Conservation (phyloP, 2,113 vertebrate species). For the Myotis lucifugus region DNA sequence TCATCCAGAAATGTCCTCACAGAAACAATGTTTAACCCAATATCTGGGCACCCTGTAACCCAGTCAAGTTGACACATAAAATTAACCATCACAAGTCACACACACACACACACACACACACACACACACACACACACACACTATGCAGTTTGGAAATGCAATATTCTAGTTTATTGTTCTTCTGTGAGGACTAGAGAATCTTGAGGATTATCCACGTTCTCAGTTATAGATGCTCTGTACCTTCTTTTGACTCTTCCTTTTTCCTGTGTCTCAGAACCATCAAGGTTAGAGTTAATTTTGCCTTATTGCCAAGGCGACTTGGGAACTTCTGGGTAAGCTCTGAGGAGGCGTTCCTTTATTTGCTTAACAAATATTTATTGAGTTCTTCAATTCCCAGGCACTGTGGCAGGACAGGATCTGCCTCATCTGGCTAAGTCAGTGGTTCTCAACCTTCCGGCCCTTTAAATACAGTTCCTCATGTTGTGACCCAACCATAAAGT, state of each 20-base stretch:
- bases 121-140: neutral
- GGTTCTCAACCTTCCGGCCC: too few species aligned
- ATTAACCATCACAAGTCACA: neutral
- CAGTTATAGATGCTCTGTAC: neutral
- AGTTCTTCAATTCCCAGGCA: neutral
- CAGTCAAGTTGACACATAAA: neutral
- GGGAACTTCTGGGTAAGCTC: neutral
- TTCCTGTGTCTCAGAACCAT: neutral
- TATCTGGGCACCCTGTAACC: neutral
- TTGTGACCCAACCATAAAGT: too few species aligned
- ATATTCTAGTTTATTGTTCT: neutral
- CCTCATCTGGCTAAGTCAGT: neutral
- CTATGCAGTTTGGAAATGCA: neutral
- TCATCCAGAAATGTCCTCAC: neutral
- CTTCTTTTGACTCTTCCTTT: neutral
- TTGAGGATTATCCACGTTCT: neutral
- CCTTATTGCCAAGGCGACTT: neutral
- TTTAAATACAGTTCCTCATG: too few species aligned
- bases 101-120: neutral
- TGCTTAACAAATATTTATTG: neutral
- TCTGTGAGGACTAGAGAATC: neutral
- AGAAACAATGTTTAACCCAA: neutral
- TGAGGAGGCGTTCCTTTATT: neutral
- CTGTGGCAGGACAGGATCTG: neutral
- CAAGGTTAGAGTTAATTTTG: conserved; percentile 3